Base-by-base conservation (phyloP, 2,888 invertebrate species). In the Papilio protenor region DNA sequence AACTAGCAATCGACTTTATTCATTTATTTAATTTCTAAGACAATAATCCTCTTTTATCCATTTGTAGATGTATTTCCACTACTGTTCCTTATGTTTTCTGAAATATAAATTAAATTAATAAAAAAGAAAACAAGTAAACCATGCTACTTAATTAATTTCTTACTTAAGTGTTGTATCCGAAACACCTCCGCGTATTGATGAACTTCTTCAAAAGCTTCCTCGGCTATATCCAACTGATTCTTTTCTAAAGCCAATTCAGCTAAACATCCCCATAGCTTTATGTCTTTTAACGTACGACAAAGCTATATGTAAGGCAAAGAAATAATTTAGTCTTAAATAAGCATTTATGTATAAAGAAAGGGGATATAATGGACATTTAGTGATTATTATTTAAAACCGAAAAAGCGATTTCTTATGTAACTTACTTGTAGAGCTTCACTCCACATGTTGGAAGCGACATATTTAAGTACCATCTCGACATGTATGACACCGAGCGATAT, bases 251-350 rank as follows among this genome's bases (percentile, higher is more conserved):
- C 97, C 89, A 99, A 95, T 0, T 98, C 98, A 0, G 99, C 99
- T 83, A 99, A 94, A 82, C 98, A 98, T 0, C 99, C 98, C 99
- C 99, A 99, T 21, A 99, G 92, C n/a, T 96, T 96, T 80, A 93
- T 93, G 79, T 95, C 94, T 87, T 95, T 94, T 1, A 95, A 93
- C 3, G 94, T 93, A 6, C 95, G 91, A 81, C 95, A 95, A 1
- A 95, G 87, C 95, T 95, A 80, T 1, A 45, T 75, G 23, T 27
- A 27, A 21, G 49, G 11, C 52, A 45, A 47, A 21, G 3, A 72
- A 33, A 57, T 45, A 21, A 55, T 14, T 49, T 23, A 16, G 23
- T 16, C 40, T 12, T 27, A 57, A 61, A 10, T 23, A 59, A 21
- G 23, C 8, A 8, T 8, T 40, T 40, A 40, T 59, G n/a, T 21